Evolutionary conservation across 1,140 invertebrate species (phyloP).

Genomic region (Drosophila bifasciata): DNA sequence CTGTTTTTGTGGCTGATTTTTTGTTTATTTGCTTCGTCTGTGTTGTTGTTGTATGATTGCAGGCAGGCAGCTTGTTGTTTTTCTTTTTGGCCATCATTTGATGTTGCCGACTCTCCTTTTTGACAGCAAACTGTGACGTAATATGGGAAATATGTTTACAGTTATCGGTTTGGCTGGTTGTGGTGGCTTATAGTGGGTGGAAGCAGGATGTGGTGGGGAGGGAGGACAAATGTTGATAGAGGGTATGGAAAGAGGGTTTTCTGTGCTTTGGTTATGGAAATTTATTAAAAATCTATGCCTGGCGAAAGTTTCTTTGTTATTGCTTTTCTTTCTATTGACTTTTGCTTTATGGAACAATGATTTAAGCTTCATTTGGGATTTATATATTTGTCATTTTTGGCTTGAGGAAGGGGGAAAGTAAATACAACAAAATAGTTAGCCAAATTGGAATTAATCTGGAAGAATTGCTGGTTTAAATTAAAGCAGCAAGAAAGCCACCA

Average conservation of each 20-base stretch:
- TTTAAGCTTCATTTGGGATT: constrained; percentile 30
- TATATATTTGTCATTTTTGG: constrained; percentile 4
- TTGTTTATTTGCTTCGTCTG: constrained; percentile 63
- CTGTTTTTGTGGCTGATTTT: constrained; percentile 54
- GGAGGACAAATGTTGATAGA: neutral
- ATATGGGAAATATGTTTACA: constrained; percentile 71
- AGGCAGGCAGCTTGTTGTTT: constrained; percentile 27
- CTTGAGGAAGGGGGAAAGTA: neutral
- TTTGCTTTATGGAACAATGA: constrained; percentile 45
- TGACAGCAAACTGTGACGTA: constrained; percentile 71
- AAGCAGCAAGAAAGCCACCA: no score
- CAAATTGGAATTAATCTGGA: no score
- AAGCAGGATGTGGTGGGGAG: neutral
- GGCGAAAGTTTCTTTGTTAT: constrained; percentile 44
- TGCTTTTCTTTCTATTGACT: constrained; percentile 32
- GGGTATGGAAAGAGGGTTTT: no score
- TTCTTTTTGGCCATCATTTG: constrained; percentile 43
- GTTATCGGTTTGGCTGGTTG: constrained; percentile 36
- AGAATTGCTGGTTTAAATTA: no score
- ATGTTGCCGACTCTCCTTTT: constrained; percentile 37
- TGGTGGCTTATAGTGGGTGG: constrained; percentile 1
- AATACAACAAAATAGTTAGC: neutral
- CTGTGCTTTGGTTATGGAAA: constrained; percentile 41
- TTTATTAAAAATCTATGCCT: constrained; percentile 76
- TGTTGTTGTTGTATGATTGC: no score